Evolutionary conservation across 92 coral and sea anemone species (phyloP).

Genomic region (Montipora capitata): DNA sequence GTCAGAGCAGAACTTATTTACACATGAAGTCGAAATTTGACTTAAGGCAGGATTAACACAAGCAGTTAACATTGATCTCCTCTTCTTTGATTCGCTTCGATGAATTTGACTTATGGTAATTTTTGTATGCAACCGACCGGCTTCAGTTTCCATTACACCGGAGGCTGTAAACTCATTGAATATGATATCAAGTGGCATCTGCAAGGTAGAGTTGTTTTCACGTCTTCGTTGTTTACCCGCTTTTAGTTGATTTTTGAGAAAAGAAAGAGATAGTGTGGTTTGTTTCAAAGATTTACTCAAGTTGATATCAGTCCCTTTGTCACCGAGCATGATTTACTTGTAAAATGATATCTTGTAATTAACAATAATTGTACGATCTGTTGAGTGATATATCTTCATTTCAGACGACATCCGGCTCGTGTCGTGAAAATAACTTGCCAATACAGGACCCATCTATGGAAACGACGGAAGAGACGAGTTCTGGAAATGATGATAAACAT

Average conservation of each 20-base stretch:
- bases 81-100: not conserved
- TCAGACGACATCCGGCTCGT: not conserved
- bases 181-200: not conserved
- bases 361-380: no score
- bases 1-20: no score
- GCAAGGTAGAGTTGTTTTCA: not conserved
- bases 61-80: no score
- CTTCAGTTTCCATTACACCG: not conserved
- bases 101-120: not conserved
- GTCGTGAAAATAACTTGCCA: constrained; percentile 18
- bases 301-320: not conserved
- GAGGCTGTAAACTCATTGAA: not conserved
- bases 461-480: constrained; percentile 10
- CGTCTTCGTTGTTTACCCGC: not conserved
- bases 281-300: not conserved
- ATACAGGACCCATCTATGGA: constrained; percentile 4
- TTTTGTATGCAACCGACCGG: no score
- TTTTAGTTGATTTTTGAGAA: not conserved
- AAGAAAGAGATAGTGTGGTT: not conserved
- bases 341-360: not conserved
- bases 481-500: constrained; percentile 29
- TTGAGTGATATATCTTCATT: not conserved
- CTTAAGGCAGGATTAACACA: no score
- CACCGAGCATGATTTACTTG: not conserved
- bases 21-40: no score